phyloP scores from a whole-genome alignment of 1,140 invertebrate genomes.

The Pseudachorutes palmiensis region DNA sequence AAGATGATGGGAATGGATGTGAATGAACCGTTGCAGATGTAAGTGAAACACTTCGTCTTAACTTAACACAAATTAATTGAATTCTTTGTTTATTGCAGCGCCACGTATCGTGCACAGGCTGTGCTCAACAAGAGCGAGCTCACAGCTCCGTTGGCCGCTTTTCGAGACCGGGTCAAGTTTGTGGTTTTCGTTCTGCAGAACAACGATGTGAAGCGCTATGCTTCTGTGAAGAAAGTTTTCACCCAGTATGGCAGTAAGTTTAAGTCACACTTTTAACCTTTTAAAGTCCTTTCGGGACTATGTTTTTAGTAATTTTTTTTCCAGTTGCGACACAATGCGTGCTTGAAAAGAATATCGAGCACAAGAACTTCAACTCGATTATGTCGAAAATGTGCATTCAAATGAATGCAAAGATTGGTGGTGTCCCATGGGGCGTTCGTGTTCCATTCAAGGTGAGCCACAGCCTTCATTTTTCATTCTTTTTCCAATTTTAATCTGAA shows the following conservation, averaged over 20 bases:
- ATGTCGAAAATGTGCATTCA: slow-evolving; percentile 53
- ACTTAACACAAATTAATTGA: neutral
- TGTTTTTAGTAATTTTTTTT: slow-evolving; percentile 8
- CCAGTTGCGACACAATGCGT: slow-evolving; percentile 29
- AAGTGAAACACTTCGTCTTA: neutral
- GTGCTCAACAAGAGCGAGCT: neutral
- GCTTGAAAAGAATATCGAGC: slow-evolving; percentile 22
- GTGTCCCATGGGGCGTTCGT: slow-evolving; percentile 49
- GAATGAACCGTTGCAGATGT: neutral
- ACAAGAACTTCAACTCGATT: slow-evolving; percentile 46
- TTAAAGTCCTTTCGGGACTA: neutral
- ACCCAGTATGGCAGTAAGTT: slow-evolving; percentile 50
- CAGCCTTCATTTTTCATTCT: neutral
- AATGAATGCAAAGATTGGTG: slow-evolving; percentile 53
- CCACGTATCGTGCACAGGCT: neutral
- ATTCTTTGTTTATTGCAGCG: slow-evolving; percentile 1
- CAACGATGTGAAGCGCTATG: slow-evolving; percentile 62
- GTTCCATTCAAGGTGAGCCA: slow-evolving; percentile 47
- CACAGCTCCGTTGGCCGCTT: neutral
- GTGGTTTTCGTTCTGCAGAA: slow-evolving; percentile 52
- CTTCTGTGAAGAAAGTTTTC: slow-evolving; percentile 75
- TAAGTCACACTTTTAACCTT: neutral
- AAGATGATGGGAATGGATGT: neutral
- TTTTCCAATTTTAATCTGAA: slow-evolving; percentile 1
- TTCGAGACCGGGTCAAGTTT: slow-evolving; percentile 2